Conservation (phyloP, 2,888 invertebrate species). For the Agrypnus murinus region DNA sequence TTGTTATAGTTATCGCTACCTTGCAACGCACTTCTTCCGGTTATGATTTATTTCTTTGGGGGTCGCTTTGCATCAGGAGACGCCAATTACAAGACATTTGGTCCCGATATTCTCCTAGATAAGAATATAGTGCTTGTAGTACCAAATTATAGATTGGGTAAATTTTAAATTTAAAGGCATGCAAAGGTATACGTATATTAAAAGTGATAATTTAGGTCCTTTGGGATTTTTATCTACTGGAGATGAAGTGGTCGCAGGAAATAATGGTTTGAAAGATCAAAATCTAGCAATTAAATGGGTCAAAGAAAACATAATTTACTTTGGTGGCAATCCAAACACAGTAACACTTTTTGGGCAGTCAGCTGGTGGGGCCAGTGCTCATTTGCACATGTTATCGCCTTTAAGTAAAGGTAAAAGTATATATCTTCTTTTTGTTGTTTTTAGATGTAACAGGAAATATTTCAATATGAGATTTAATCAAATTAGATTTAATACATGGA, state of each 20-base stretch:
- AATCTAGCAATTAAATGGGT: conserved; percentile 67
- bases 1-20: too few species aligned
- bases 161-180: not conserved
- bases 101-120: conserved; percentile 81
- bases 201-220: conserved; percentile 61
- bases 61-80: conserved; percentile 84
- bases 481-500: conserved; percentile 31
- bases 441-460: too few species aligned
- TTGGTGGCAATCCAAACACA: conserved; percentile 63
- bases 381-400: conserved; percentile 68
- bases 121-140: conserved; percentile 78
- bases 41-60: conserved; percentile 85
- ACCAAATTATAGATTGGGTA: conserved; percentile 55
- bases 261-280: conserved; percentile 57
- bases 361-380: conserved; percentile 68
- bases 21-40: conserved; percentile 72
- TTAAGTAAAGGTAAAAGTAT: conserved; percentile 61
- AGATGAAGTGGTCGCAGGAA: conserved; percentile 66
- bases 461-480: not conserved
- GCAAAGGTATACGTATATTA: not conserved
- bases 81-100: conserved; percentile 80
- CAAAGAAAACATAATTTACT: conserved; percentile 56
- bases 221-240: conserved; percentile 62
- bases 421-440: too few species aligned
- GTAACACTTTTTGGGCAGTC: conserved; percentile 68